Evolutionary conservation across 2,113 vertebrate species (phyloP), one percentile per base, ranked within the genome.

Genomic region (Indicator indicator): DNA sequence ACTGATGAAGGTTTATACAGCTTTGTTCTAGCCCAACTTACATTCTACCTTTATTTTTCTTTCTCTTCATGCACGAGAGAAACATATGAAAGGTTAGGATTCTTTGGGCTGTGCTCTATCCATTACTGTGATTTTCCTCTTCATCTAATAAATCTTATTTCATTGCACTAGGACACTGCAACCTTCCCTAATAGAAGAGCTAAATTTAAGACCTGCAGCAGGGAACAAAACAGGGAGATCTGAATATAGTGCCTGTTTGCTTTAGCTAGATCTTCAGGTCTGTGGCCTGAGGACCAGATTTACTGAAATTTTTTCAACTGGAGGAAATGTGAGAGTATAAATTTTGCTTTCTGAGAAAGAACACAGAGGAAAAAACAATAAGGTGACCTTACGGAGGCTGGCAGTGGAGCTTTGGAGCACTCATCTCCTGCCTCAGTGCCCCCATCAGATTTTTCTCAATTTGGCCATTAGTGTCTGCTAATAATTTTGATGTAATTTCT

Each of bases 351-450:
- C 55, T 60, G 17, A 69, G 60, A 46, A 64, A 77, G 62, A 86
- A 76, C 0, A 1, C 7, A 68, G 42, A 76, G 12, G 11, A 56
- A 76, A 86, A 65, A 1, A 78, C 36, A 50, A 36, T 8, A 36
- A 36, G 4, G 14, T 46, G 32, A 73, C 26, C 77, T 77, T 21
- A 52, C 0, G 0, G 12, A 87, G 6, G 5, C 13, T 2, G 2
- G 27, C 16, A 86, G 32, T 6, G 4, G 19, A 74, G 8, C 12
- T 88, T 52, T 65, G 15, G 15, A 81, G 67, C 82, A 56, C 38
- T 56, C 42, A 3, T 33, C 5, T 48, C 62, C 14, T 12, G 8
- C 6, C 17, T n/a, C 44, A 48, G 15, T 48, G 15, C 4, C n/a
- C 19, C 58, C 19, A 83, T 3, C 14, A 33, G 8, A 11, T 63